Conservation (phyloP, 2,113 vertebrate genomes). For the Leptocoma aspasia region DNA sequence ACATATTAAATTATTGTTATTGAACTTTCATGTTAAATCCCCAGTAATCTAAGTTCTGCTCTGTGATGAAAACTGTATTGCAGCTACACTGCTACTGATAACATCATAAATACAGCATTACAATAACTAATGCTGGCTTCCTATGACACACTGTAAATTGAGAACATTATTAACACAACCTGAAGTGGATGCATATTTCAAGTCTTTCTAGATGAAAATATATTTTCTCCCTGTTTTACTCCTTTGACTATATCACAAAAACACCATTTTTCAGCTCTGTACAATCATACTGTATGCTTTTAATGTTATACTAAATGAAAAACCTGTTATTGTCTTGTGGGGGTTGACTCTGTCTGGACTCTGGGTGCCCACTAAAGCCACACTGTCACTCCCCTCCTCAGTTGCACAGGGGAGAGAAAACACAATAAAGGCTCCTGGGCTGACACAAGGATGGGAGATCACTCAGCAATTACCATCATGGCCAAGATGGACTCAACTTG, state of each 20-base stretch:
- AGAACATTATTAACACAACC: slow-evolving; percentile 61
- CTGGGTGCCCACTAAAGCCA: neutral
- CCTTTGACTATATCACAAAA: slow-evolving; percentile 17
- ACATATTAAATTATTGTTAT: slow-evolving; percentile 40
- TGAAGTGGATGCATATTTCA: slow-evolving; percentile 47
- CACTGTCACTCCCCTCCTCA: neutral
- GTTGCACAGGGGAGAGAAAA: neutral
- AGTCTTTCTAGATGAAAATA: neutral
- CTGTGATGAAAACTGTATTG: neutral
- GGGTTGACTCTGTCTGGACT: neutral
- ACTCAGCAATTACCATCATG: neutral
- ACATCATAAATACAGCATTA: slow-evolving; percentile 28
- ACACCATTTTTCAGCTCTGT: neutral
- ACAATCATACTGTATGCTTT: neutral
- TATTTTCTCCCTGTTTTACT: slow-evolving; percentile 29
- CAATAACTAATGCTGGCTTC: slow-evolving; percentile 57
- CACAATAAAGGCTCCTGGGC: neutral
- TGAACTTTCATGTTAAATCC: slow-evolving; percentile 38
- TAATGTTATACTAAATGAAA: slow-evolving; percentile 4
- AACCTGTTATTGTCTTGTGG: neutral
- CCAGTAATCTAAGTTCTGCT: neutral
- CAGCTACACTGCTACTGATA: slow-evolving; percentile 5
- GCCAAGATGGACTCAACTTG: neutral
- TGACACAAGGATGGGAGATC: neutral
- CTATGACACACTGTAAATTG: slow-evolving; percentile 62